These are phyloP conservation scores for Neosilurus mollespiculum DNA, from an alignment of 2,797 vertebrate species.

Conservation along the genomic window DNA sequence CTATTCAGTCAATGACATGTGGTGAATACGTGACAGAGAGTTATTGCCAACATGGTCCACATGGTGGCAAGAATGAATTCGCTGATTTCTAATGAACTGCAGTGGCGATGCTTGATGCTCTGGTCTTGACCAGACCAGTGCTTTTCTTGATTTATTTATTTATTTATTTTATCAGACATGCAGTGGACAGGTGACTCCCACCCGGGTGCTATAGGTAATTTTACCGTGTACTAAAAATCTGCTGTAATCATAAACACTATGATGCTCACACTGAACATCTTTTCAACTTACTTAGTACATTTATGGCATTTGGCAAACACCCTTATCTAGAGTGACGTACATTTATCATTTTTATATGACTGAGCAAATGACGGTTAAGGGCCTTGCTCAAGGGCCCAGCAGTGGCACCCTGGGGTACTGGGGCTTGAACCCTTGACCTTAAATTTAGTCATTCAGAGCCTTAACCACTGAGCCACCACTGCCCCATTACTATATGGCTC, in stretches of 20 bases:
- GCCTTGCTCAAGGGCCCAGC: too few relatives aligned
- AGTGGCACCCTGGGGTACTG: too few relatives aligned
- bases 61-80: neutral
- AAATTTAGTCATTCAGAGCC: too few relatives aligned
- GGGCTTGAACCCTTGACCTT: too few relatives aligned
- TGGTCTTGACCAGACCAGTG: neutral
- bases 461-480: too few relatives aligned
- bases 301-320: too few relatives aligned
- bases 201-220: neutral
- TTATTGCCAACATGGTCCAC: slow-evolving; percentile 3
- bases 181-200: neutral
- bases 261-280: neutral
- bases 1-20: slow-evolving; percentile 17
- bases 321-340: too few relatives aligned
- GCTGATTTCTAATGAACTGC: neutral
- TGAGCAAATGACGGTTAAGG: too few relatives aligned
- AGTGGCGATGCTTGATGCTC: neutral
- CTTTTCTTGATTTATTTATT: neutral
- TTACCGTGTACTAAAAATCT: neutral
- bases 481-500: too few relatives aligned
- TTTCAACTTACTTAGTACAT: neutral
- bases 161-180: neutral
- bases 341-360: too few relatives aligned
- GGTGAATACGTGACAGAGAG: slow-evolving; percentile 8
- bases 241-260: neutral